phyloP scores from a whole-genome alignment of 2,113 vertebrate genomes.

The Cololabis saira region DNA sequence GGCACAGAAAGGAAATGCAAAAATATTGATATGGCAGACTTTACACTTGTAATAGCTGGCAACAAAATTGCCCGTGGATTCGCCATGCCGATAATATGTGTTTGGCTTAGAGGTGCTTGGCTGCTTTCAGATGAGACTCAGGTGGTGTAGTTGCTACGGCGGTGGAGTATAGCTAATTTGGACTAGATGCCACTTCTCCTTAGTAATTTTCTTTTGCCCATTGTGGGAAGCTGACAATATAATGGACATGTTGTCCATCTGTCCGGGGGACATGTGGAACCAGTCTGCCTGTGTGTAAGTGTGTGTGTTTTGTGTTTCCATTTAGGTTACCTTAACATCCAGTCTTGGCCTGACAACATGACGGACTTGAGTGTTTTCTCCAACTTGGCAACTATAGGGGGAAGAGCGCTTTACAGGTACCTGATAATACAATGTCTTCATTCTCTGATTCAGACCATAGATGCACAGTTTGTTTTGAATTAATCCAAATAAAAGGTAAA shows the following conservation, averaged over 20 bases:
- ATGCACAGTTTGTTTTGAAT: too few relatives aligned
- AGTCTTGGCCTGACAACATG: slow-evolving; percentile 98
- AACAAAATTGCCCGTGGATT: slow-evolving; percentile 8
- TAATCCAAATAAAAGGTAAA: too few relatives aligned
- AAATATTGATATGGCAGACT: slow-evolving; percentile 58
- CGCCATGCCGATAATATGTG: neutral
- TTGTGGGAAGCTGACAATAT: slow-evolving; percentile 30
- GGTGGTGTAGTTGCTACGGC: slow-evolving; percentile 24
- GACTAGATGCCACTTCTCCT: slow-evolving; percentile 9
- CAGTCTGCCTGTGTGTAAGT: slow-evolving; percentile 18
- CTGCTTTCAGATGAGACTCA: slow-evolving; percentile 35
- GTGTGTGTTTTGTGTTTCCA: slow-evolving; percentile 14
- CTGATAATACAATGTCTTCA: slow-evolving; percentile 76
- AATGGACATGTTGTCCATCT: slow-evolving; percentile 32
- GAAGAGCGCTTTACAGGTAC: slow-evolving; percentile 95
- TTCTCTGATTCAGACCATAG: neutral
- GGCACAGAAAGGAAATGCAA: slow-evolving; percentile 55
- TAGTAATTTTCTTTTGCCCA: slow-evolving; percentile 36
- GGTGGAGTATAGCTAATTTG: slow-evolving; percentile 36
- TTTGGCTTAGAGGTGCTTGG: slow-evolving; percentile 15
- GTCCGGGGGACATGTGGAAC: slow-evolving; percentile 39
- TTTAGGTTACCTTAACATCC: slow-evolving; percentile 95
- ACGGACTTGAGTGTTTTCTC: slow-evolving; percentile 97
- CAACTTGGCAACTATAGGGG: slow-evolving; percentile 94
- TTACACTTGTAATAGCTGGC: slow-evolving; percentile 24